phyloP scores from a whole-genome alignment of 1,140 invertebrate species.

The Drosophila subpulchrella region DNA sequence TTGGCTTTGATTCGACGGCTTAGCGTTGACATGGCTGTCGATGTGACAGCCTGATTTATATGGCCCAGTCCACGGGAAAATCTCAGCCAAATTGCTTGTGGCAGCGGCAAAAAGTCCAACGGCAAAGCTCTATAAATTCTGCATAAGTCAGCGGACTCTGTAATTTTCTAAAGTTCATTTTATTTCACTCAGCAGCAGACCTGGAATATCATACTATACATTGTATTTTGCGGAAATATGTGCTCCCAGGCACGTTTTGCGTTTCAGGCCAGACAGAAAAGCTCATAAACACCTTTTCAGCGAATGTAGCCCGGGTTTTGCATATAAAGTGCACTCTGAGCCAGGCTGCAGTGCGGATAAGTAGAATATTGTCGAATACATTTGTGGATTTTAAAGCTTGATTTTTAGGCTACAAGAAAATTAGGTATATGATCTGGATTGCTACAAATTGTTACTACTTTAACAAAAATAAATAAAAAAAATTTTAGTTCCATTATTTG shows the following conservation, averaged over 20 bases:
- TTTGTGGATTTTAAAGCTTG: neutral
- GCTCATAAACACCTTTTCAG: conserved; percentile 14
- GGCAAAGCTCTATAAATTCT: conserved; percentile 20
- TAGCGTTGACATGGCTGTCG: conserved; percentile 60
- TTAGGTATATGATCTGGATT: too few relatives aligned
- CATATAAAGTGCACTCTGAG: conserved; percentile 5
- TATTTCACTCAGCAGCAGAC: conserved; percentile 10
- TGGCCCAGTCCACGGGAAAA: conserved; percentile 30
- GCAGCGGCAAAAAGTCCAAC: neutral
- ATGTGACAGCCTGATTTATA: conserved; percentile 64
- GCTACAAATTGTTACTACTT: too few relatives aligned
- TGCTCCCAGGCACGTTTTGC: conserved; percentile 13
- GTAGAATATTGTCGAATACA: neutral
- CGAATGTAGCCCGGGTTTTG: conserved; percentile 4
- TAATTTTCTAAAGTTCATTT: conserved; percentile 12
- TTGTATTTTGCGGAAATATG: conserved; percentile 11
- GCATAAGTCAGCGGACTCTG: neutral
- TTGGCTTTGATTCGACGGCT: conserved; percentile 69
- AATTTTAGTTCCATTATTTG: too few relatives aligned
- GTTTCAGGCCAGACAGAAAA: conserved; percentile 9
- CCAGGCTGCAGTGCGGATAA: neutral
- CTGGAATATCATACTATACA: conserved; percentile 16
- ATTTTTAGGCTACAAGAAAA: too few relatives aligned
- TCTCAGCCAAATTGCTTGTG: conserved; percentile 33
- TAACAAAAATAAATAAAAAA: too few relatives aligned